Percentiles rank a stretch among this genome's conserved stretches.
phyloP scores from a whole-genome alignment of 2,113 vertebrate genomes.

The Laticauda laticaudata region DNA sequence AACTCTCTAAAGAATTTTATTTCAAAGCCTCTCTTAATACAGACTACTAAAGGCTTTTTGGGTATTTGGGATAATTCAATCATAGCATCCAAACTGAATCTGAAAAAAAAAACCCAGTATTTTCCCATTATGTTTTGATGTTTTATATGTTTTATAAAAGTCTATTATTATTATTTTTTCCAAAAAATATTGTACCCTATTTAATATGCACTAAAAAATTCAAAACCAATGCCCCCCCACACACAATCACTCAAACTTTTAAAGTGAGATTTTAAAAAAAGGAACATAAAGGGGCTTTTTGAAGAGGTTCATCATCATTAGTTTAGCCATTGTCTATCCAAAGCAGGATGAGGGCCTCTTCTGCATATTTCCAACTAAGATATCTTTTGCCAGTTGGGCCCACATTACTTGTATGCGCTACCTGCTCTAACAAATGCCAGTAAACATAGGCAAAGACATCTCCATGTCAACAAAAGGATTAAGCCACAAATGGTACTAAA shows the following conservation, averaged over 20 bases:
- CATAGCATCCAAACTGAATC: too few relatives aligned
- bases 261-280: neutral
- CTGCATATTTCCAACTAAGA: too few relatives aligned
- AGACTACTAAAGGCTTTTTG: neutral
- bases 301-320: neutral
- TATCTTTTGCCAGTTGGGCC: too few relatives aligned
- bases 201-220: neutral
- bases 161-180: too few relatives aligned
- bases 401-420: too few relatives aligned
- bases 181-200: neutral
- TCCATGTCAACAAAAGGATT: neutral
- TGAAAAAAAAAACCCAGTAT: too few relatives aligned
- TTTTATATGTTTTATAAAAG: too few relatives aligned
- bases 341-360: too few relatives aligned
- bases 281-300: constrained; percentile 9
- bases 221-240: neutral
- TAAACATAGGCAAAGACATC: neutral
- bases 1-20: constrained; percentile 15
- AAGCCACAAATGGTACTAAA: neutral
- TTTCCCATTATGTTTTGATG: too few relatives aligned
- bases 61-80: too few relatives aligned
- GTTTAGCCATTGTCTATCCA: too few relatives aligned
- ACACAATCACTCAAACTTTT: neutral
- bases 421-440: too few relatives aligned
- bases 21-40: constrained; percentile 40